Conservation (phyloP, 2,888 invertebrate species). For the Athrips mouffetella region DNA sequence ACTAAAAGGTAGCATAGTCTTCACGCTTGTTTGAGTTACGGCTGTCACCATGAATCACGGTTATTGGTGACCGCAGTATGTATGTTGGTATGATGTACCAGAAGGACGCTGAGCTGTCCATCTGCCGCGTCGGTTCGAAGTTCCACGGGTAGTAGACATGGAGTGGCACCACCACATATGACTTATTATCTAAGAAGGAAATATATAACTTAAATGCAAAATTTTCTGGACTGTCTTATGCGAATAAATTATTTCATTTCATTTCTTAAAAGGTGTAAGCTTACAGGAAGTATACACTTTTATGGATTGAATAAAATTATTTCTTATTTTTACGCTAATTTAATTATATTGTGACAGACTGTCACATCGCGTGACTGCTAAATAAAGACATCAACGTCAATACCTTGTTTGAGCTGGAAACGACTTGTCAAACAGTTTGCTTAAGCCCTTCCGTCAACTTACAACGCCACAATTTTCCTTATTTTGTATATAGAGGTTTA, state of each 20-base stretch:
- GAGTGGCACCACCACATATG: too few relatives aligned
- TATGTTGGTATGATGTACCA: too few relatives aligned
- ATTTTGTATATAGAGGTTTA: not conserved
- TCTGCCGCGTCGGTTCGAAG: too few relatives aligned
- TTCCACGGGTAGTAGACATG: too few relatives aligned
- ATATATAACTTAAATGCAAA: not conserved
- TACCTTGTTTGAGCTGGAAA: not conserved
- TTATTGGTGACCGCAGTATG: too few relatives aligned
- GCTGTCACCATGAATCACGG: too few relatives aligned
- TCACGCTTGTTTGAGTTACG: too few relatives aligned
- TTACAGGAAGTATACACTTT: slow-evolving; percentile 14
- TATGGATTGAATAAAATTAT: not conserved
- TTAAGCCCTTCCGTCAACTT: not conserved
- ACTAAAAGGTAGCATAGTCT: too few relatives aligned
- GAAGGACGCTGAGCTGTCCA: too few relatives aligned
- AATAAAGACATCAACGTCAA: slow-evolving; percentile 3
- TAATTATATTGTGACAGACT: not conserved
- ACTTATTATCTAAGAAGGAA: too few relatives aligned
- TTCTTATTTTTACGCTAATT: not conserved
- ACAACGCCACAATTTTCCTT: too few relatives aligned
- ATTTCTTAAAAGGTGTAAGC: too few relatives aligned
- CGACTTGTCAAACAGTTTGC: slow-evolving; percentile 1
- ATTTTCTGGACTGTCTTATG: not conserved
- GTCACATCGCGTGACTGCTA: slow-evolving; percentile 1
- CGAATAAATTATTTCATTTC: not conserved